A percentile compares a stretch with the other conserved stretches of the same genome.
These are phyloP conservation scores for Bombus haemorrhoidalis DNA, from an alignment of 1,140 invertebrate genomes.

Conservation along the genomic window DNA sequence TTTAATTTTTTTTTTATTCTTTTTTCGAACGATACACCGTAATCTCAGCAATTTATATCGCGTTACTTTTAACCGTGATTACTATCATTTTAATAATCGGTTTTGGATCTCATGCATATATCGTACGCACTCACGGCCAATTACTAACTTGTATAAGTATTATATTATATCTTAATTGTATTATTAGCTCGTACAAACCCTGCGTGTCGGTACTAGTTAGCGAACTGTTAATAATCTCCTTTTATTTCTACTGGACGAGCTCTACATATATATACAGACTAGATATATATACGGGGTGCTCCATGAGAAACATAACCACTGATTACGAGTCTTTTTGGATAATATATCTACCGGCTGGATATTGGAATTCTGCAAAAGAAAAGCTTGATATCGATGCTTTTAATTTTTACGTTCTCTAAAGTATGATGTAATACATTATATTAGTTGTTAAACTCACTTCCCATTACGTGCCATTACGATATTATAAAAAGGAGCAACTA, in stretches of 20 bases:
- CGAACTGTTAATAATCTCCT: conserved; percentile 17
- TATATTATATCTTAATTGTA: conserved; percentile 34
- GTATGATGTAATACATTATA: background rate
- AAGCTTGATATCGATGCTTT: too few species aligned
- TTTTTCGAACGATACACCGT: conserved; percentile 5
- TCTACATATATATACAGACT: too few species aligned
- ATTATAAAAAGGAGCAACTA: too few species aligned
- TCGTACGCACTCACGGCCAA: background rate
- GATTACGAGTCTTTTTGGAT: background rate
- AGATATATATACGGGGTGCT: background rate
- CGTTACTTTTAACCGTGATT: conserved; percentile 12
- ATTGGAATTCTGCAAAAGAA: background rate
- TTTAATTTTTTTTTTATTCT: background rate
- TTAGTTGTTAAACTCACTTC: too few species aligned
- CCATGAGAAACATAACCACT: background rate
- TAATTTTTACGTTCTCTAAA: background rate
- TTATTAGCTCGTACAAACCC: conserved; percentile 12
- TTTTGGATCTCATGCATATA: conserved; percentile 6
- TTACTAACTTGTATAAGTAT: conserved; percentile 13
- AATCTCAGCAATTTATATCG: conserved; percentile 22
- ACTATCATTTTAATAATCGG: conserved; percentile 39
- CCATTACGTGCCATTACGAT: too few species aligned
- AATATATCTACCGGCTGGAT: background rate
- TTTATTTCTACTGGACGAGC: background rate
- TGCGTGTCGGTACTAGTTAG: conserved; percentile 8